Base-by-base conservation (phyloP, 23 tunicate genomes). In the Ascidia mentula region DNA sequence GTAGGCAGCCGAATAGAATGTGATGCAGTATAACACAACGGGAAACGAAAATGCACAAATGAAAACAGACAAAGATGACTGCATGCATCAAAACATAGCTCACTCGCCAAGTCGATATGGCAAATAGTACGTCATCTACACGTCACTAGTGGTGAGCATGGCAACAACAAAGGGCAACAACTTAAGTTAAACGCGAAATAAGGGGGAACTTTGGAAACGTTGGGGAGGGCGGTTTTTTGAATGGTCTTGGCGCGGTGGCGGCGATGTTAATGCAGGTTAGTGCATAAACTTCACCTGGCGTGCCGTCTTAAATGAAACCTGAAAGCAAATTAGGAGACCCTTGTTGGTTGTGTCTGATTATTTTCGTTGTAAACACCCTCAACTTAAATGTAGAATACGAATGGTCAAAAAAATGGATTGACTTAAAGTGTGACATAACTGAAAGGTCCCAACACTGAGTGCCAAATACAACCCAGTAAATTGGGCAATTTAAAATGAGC, bases 21-120 rank as follows among this genome's bases (percentile, higher is more conserved):
- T n/a, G n/a, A n/a, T n/a, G n/a, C n/a, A n/a, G n/a, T n/a, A 53
- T 20, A 53, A 53, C 65, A 53, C 65, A 53, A 53, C 65, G 24
- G 24, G 24, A 20, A 53, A 53, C 65, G 65, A 28, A 53, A 53
- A 53, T 6, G 22, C 65, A 53, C 65, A 53, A 53, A 53, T 53
- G 65, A 53, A 53, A 53, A 53, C n/a, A n/a, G n/a, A 53, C 65
- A 53, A 42, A 53, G n/a, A 53, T 28, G 65, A 28, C 65, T 53
- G 65, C 65, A 53, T 53, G 65, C 65, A 20, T 53, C 65, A 53
- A 26, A 28, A 5, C 12, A 3, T 53, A 5, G 24, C n/a, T n/a
- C n/a, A n/a, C n/a, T n/a, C n/a, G n/a, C n/a, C n/a, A n/a, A n/a
- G n/a, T n/a, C n/a, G n/a, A n/a, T n/a, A n/a, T n/a, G n/a, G n/a